Evolutionary conservation across 2,797 vertebrate genomes (phyloP).

Genomic region (Lepilemur ruficaudatus): DNA sequence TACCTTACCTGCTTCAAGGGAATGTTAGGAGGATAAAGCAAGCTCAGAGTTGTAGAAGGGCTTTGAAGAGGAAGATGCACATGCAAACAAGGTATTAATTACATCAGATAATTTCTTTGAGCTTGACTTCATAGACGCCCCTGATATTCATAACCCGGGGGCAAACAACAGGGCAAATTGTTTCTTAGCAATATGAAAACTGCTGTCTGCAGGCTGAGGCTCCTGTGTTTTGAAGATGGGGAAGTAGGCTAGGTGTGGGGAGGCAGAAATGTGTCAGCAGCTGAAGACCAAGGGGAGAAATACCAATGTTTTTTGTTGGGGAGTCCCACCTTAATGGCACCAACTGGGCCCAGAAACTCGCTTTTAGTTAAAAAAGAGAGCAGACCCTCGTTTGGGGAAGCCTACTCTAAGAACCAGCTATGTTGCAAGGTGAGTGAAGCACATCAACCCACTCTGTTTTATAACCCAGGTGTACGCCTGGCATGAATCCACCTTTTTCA

Average conservation of each 20-base stretch:
- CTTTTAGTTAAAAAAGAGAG: conserved; percentile 29
- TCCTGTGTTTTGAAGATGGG: neutral
- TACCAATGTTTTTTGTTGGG: neutral
- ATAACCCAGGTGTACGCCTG: conserved; percentile 63
- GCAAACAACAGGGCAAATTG: conserved; percentile 53
- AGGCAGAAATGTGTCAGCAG: neutral
- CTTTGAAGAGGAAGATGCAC: conserved; percentile 70
- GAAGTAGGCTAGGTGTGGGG: neutral
- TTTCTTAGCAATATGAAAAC: conserved; percentile 45
- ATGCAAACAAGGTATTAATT: conserved; percentile 74
- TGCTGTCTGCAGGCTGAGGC: neutral
- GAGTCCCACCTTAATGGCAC: neutral
- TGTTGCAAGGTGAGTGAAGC: neutral
- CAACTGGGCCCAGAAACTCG: neutral
- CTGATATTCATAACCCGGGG: conserved; percentile 71
- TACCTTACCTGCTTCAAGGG: conserved; percentile 66
- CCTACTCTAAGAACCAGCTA: neutral
- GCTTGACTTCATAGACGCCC: conserved; percentile 65
- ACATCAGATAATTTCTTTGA: conserved; percentile 69
- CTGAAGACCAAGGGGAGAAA: neutral
- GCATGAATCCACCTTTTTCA: conserved; percentile 56
- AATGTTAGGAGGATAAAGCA: conserved; percentile 56
- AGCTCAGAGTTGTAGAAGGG: conserved; percentile 57
- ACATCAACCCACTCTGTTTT: conserved; percentile 36
- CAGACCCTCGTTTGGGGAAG: neutral